Evolutionary conservation across 2,888 invertebrate genomes (phyloP), one percentile per base, ranked within the genome.

Genomic region (Rhingia campestris): DNA sequence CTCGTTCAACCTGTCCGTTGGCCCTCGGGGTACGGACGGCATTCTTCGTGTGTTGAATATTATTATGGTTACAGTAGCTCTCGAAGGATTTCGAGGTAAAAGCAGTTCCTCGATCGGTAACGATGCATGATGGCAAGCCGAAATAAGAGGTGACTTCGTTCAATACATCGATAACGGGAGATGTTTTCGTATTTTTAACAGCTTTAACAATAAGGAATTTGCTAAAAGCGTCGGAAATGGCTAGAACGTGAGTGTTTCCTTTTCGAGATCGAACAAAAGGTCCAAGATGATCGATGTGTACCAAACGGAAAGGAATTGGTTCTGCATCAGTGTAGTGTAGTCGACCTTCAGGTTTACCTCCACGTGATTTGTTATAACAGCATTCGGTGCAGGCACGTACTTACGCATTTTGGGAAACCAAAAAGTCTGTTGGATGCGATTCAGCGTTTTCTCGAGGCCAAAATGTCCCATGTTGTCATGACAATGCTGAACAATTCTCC

Each of bases 171-270:
- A 22, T 22, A 22, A 22, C 22, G 22, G 22, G 22, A 22, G 22
- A 22, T 22, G 22, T 22, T 22, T 22, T 22, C 22, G 59, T 45
- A 22, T 45, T 61, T 45, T 30, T 45, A 12, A 61, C 43, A 7
- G 59, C 59, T 6, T 45, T n/a, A 30, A 61, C 4, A 12, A 61
- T 61, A 7, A 39, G n/a, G 32, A 45, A 61, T 32, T 61, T 54
- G 37, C 63, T 77, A n/a, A 77, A 77, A 4, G 70, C 32, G 37
- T 72, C 70, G 9, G 72, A 47, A 4, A 70, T 37, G 4, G 30
- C 47, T 2, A 77, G 9, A 4, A 75, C 30, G 32, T 76, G 45
- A 22, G 22, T 35, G 33, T 41, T 49, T 10, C 61, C 33, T 45
- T 51, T 54, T 3, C 10, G 30, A 9, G 45, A 45, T 47, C 30